Base-by-base conservation (phyloP, 1,140 invertebrate species). In the Anastrepha obliqua region DNA sequence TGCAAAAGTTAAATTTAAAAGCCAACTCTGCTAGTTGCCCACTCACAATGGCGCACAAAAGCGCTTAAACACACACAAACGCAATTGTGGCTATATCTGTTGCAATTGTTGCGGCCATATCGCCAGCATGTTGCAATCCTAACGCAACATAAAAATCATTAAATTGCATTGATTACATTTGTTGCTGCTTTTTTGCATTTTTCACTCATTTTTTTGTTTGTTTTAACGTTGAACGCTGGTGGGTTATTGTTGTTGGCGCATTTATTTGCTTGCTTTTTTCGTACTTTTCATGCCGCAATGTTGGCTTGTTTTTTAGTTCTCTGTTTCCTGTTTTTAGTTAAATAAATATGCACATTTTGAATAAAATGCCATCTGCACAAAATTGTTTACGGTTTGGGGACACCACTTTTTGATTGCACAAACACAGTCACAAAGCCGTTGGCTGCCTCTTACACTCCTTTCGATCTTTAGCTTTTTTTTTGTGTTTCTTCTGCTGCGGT, bases 81-180 rank as follows among this genome's bases (percentile, higher is more conserved):
- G 47, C 47, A 51, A 55, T 55, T 81, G 74, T n/a, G 74, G 74
- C 55, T 81, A 51, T 51, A n/a, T n/a, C 47, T 9, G 3, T 81
- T 9, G 17, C 6, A 81, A 20, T n/a, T 20, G n/a, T 39, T 51
- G 74, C 47, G n/a, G 47, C 20, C n/a, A 20, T 81, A 55, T 81
- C 20, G 74, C n/a, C 51, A 81, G 55, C 47, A 81, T 81, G 74
- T 81, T 58, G 74, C 74, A 81, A 55, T 81, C 47, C 74, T 51
- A 81, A 81, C 74, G 74, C 74, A 81, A 81, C 74, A 81, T 81
- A 81, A 81, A 81, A 81, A 58, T 81, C 74, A 81, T 81, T 81
- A 81, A 81, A 29, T 55, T 81, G 74, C 74, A 81, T 81, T 81
- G 74, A 81, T 81, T 81, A 81, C 47, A 13, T 62, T 62, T 62